phyloP scores from a whole-genome alignment of 2,888 invertebrate genomes.

The Geotrupes spiniger region DNA sequence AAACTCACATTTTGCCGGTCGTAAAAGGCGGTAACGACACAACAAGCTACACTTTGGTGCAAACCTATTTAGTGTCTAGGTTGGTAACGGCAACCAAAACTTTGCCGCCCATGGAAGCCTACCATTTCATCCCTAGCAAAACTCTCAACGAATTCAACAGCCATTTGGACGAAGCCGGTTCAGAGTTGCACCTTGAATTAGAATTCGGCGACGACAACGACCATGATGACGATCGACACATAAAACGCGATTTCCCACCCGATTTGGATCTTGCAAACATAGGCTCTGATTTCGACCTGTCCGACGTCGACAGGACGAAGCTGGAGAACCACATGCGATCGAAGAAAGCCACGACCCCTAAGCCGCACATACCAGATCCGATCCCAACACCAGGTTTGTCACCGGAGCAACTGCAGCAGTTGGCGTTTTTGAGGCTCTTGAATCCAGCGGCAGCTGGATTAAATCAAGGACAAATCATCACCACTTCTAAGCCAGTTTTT shows the following conservation, averaged over 20 bases:
- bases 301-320: constrained; percentile 66
- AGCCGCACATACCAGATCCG: constrained; percentile 34
- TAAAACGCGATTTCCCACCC: constrained; percentile 56
- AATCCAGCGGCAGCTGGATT: constrained; percentile 64
- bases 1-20: constrained; percentile 85
- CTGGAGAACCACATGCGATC: constrained; percentile 54
- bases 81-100: constrained; percentile 89
- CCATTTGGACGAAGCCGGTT: constrained; percentile 83
- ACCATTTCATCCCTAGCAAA: constrained; percentile 82
- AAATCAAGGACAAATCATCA: constrained; percentile 65
- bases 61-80: constrained; percentile 84
- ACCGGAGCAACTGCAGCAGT: constrained; percentile 71
- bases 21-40: constrained; percentile 72
- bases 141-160: constrained; percentile 87
- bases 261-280: constrained; percentile 71
- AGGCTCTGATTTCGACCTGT: constrained; percentile 69
- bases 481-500: constrained; percentile 74
- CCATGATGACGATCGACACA: constrained; percentile 54
- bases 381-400: constrained; percentile 57
- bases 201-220: constrained; percentile 82
- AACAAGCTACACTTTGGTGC: constrained; percentile 76
- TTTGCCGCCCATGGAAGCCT: constrained; percentile 80
- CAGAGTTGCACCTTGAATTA: constrained; percentile 79
- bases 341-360: constrained; percentile 45
- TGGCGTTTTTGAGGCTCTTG: constrained; percentile 69